A percentile compares a stretch with the other conserved stretches of the same genome.
Conservation (phyloP, 2,797 vertebrate genomes). For the Passerculus sandwichensis region DNA sequence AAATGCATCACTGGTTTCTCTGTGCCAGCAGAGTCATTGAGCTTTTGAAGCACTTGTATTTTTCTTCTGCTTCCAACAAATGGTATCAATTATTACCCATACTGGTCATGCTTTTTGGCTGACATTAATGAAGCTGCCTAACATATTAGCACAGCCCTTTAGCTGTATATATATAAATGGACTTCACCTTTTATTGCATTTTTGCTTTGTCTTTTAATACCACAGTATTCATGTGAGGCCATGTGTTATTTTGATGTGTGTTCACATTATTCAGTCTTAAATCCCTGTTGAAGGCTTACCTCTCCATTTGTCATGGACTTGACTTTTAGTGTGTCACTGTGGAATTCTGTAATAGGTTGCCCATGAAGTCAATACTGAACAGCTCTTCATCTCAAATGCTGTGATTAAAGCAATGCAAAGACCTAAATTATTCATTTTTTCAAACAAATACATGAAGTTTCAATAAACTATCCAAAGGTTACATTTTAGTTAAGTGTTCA, state of each 20-base stretch:
- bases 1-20: background rate
- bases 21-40: background rate
- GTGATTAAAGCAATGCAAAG: background rate
- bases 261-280: slow-evolving; percentile 23
- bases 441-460: background rate
- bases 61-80: slow-evolving; percentile 22
- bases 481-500: background rate
- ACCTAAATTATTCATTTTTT: background rate
- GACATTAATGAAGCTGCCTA: background rate
- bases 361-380: background rate
- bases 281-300: slow-evolving; percentile 6
- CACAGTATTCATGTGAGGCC: background rate
- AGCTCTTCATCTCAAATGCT: background rate
- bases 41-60: background rate
- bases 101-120: background rate
- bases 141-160: background rate
- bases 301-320: slow-evolving; percentile 18
- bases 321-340: slow-evolving; percentile 4
- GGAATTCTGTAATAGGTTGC: background rate
- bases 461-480: background rate
- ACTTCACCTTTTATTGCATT: slow-evolving; percentile 30
- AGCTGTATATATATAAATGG: background rate
- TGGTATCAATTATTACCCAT: background rate
- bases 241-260: slow-evolving; percentile 19
- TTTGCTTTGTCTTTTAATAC: slow-evolving; percentile 31